Percentiles rank a stretch among this genome's conserved stretches.
These are phyloP conservation scores for Xenentodon cancila DNA, from an alignment of 2,797 vertebrate genomes.

Conservation along the genomic window DNA sequence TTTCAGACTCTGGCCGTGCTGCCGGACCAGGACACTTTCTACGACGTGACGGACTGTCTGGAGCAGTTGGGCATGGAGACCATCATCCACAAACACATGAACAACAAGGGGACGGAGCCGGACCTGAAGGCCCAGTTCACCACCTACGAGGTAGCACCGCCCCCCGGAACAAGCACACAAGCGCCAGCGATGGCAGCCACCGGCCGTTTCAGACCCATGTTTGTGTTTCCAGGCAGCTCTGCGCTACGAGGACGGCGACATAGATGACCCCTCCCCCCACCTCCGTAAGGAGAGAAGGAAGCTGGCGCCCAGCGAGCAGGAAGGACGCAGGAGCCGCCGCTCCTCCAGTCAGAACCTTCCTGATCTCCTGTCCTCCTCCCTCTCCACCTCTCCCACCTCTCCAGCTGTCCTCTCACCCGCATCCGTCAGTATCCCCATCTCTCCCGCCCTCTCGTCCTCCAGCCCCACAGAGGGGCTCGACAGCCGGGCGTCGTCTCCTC, in stretches of 20 bases:
- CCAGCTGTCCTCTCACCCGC: conserved; percentile 8
- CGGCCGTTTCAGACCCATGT: not conserved
- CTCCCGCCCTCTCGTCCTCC: conserved; percentile 27
- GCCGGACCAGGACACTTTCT: conserved; percentile 96
- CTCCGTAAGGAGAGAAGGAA: conserved; percentile 82
- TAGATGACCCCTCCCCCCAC: conserved; percentile 68
- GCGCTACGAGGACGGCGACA: conserved; percentile 81
- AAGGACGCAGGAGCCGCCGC: conserved; percentile 72
- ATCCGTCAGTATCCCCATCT: not conserved
- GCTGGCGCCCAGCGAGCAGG: conserved; percentile 62
- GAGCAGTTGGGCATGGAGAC: conserved; percentile 92
- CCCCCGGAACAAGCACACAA: not conserved
- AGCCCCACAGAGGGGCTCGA: not conserved
- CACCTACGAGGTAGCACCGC: conserved; percentile 87
- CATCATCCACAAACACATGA: conserved; percentile 86
- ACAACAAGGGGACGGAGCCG: conserved; percentile 78
- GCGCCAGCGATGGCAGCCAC: not conserved
- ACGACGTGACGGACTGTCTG: conserved; percentile 91
- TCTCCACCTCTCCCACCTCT: not conserved
- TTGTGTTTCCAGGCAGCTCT: conserved; percentile 76
- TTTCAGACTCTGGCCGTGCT: conserved; percentile 87
- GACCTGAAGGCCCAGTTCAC: conserved; percentile 89
- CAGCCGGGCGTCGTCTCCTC: conserved; percentile 46
- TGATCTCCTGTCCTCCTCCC: conserved; percentile 41
- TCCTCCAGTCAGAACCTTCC: conserved; percentile 67